Conservation (phyloP, 2,888 invertebrate genomes). For the Taphrorychus bicolor region DNA sequence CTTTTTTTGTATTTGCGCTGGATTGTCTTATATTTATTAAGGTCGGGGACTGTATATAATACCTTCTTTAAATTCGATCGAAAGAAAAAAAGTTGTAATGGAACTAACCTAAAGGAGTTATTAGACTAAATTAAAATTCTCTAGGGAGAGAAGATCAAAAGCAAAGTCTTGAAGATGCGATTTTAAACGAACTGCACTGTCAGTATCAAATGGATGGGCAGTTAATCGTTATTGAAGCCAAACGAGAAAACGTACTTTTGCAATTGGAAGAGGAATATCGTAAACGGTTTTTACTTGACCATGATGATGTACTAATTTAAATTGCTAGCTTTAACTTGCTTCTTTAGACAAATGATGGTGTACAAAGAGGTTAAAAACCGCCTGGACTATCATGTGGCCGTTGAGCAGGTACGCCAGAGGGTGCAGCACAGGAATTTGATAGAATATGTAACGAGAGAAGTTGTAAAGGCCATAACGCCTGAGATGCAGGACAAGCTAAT, state of each 20-base stretch:
- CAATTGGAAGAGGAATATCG: constrained; percentile 93
- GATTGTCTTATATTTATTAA: too few relatives aligned
- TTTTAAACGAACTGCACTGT: constrained; percentile 72
- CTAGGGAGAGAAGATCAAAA: constrained; percentile 55
- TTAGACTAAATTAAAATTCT: too few relatives aligned
- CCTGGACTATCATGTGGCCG: constrained; percentile 90
- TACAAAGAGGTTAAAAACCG: constrained; percentile 77
- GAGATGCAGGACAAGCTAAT: constrained; percentile 46
- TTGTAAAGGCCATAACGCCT: constrained; percentile 46
- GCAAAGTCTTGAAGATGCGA: constrained; percentile 62
- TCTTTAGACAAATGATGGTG: constrained; percentile 53
- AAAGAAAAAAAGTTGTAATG: too few relatives aligned
- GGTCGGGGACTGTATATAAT: too few relatives aligned
- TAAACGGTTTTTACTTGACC: constrained; percentile 57
- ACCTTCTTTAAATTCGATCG: too few relatives aligned
- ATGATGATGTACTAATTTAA: not conserved
- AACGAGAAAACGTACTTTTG: constrained; percentile 88
- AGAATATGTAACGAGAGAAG: constrained; percentile 74
- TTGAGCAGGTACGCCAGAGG: constrained; percentile 77
- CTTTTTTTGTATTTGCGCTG: too few relatives aligned
- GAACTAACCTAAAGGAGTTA: too few relatives aligned
- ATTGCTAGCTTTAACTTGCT: too few relatives aligned
- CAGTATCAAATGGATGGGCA: constrained; percentile 70
- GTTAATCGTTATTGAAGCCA: constrained; percentile 76
- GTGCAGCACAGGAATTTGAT: constrained; percentile 93